Base-by-base conservation (phyloP, 2,113 vertebrate genomes). In the Ailurus styani region DNA sequence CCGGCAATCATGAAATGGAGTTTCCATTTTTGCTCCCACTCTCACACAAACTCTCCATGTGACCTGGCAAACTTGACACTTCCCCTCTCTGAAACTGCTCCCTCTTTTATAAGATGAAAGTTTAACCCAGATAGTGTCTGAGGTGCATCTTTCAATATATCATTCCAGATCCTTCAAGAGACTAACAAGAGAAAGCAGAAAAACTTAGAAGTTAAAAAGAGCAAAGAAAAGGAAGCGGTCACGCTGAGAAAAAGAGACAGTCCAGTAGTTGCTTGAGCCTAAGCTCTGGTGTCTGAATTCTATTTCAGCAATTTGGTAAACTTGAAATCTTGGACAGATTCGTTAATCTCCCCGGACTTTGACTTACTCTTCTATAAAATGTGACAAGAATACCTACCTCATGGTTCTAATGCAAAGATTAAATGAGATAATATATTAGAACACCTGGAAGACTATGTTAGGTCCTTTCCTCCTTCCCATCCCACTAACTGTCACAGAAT, bases 281-380 rank as follows among this genome's bases (percentile, higher is more conserved):
- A 50, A 14, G 15, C 29, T 66, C 37, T 31, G 21, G 5, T 11
- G n/a, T 83, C 78, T 83, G 21, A 84, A 81, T 83, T 68, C 37
- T 52, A 54, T 50, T 87, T 94, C 31, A 0, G 37, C 47, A 85
- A 45, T 2, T 40, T 70, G 50, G 68, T 87, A 77, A 62, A 12
- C 40, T 37, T 23, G 23, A 5, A 62, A 66, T 62, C 55, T 77
- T 66, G 0, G 21, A 17, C 1, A 78, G 31, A 37, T 83, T 78
- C 45, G 73, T 95, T 62, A 90, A 96, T 45, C 52, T 89, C 73
- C n/a, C 75, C 5, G 21, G 37, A 45, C 18, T 20, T 45, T 52
- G 60, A 64, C 57, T 96, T 95, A 91, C 68, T 93, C 77, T 54
- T 95, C 85, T 68, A 14, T 72, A 72, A 82, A 64, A 72, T 72